Base-by-base conservation (phyloP, 2,888 invertebrate species). In the Rhabditophanes sp. region DNA sequence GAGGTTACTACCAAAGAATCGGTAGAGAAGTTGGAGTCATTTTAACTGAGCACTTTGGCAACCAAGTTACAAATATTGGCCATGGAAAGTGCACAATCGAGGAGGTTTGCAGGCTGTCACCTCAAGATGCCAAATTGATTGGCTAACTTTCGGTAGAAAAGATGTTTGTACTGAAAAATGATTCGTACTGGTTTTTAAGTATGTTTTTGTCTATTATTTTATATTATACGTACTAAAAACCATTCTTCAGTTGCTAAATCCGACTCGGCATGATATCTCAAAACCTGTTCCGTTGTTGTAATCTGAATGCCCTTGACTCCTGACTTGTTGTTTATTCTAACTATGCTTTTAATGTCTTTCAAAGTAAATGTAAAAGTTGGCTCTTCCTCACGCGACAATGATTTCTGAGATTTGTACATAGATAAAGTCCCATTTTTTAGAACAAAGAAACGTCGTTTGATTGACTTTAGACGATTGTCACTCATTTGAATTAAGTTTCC, bases 361-460 rank as follows among this genome's bases (percentile, higher is more conserved):
- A 90, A 71, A 0, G 78, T 73, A 11, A 56, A 39, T n/a, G 35
- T 37, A 27, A 42, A 35, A 1, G 46, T 16, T 2, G 56, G 46
- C 21, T 50, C 46, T 21, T 54, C 55, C 9, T 53, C 50, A 19
- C 49, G 37, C 16, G 36, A 33, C 17, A 41, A 39, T 21, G 50
- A 43, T 30, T 58, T 58, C 44, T 53, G 85, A 30, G 82, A 82
- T 69, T 87, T 88, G 79, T 88, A 90, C 66, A 90, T 88, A 1
- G 79, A 80, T 2, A 93, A 73, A 0, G 79, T 78, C 25, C 87
- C 87, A 67, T 87, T 84, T 65, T 82, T 83, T 9, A 93, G 72
- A 3, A 88, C 83, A 64, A 90, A 90, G 82, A 85, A 93, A 56
- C 88, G 74, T 63, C 87, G 81, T 54, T 85, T 75, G 87, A 90